Percentiles rank a stretch among this genome's conserved stretches.
Evolutionary conservation across 2,888 invertebrate species (phyloP).

Genomic region (Pyrrhia umbra): DNA sequence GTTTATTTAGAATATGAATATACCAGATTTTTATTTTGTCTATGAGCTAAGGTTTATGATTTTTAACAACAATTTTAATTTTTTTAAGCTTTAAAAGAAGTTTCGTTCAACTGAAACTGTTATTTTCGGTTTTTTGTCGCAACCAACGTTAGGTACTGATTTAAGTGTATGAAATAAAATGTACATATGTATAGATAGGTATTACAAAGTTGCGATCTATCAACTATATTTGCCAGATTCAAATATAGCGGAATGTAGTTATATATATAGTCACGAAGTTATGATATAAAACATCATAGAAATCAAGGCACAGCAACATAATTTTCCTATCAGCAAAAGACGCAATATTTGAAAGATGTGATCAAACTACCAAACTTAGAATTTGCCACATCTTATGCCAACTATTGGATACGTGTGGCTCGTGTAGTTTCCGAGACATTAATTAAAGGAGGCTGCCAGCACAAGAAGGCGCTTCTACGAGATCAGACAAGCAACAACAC

Average conservation of each 20-base stretch:
- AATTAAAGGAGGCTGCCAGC: constrained; percentile 87
- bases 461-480: constrained; percentile 84
- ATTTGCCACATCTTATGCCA: constrained; percentile 75
- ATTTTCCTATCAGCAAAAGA: constrained; percentile 30
- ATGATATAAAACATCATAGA: constrained; percentile 36
- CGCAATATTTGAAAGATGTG: constrained; percentile 59
- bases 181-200: not conserved
- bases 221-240: no score
- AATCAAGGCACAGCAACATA: constrained; percentile 19
- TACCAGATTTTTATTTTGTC: no score
- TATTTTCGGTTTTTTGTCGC: no score
- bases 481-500: constrained; percentile 78
- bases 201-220: not conserved
- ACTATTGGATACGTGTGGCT: constrained; percentile 77
- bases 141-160: no score
- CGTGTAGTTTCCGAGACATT: constrained; percentile 82
- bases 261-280: constrained; percentile 9
- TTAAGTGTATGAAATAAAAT: no score
- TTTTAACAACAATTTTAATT: no score
- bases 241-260: not conserved
- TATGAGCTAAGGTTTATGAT: no score
- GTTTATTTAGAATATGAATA: no score
- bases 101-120: no score
- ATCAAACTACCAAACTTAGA: constrained; percentile 74
- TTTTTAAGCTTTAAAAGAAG: no score